Evolutionary conservation across 2,888 invertebrate genomes (phyloP).

Genomic region (Netelia virgata): DNA sequence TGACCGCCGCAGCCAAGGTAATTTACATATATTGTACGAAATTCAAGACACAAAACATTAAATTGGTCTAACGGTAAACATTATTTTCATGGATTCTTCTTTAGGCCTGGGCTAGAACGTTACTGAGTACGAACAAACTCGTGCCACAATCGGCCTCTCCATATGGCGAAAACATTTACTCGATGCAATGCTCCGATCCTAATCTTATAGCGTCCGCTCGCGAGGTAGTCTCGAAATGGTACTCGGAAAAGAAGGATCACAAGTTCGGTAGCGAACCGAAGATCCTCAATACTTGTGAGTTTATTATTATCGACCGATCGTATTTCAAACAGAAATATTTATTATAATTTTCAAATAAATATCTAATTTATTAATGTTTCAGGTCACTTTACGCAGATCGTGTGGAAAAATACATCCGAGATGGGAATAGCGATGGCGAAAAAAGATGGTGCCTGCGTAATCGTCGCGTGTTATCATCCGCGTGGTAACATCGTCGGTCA

Average conservation of each 20-base stretch:
- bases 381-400: constrained; percentile 89
- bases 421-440: constrained; percentile 92
- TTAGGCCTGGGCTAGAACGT: constrained; percentile 82
- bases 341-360: constrained; percentile 3
- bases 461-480: constrained; percentile 89
- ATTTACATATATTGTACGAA: neutral
- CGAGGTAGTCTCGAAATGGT: constrained; percentile 92
- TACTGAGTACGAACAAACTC: constrained; percentile 82
- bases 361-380: constrained; percentile 5
- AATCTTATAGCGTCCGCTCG: constrained; percentile 88
- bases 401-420: constrained; percentile 92
- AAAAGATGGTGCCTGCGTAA: constrained; percentile 86
- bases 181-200: constrained; percentile 89
- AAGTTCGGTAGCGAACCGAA: constrained; percentile 89
- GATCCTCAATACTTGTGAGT: constrained; percentile 88
- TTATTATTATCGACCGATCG: constrained; percentile 76
- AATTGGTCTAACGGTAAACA: neutral
- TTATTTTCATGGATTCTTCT: constrained; percentile 18
- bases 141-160: constrained; percentile 82
- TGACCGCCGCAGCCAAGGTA: constrained; percentile 84
- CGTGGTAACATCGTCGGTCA: constrained; percentile 87
- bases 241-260: constrained; percentile 90
- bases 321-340: neutral
- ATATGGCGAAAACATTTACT: constrained; percentile 89
- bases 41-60: neutral